Evolutionary conservation across 2,888 invertebrate species (phyloP), one percentile per base, ranked within the genome.

Genomic region (Apeira syringaria): DNA sequence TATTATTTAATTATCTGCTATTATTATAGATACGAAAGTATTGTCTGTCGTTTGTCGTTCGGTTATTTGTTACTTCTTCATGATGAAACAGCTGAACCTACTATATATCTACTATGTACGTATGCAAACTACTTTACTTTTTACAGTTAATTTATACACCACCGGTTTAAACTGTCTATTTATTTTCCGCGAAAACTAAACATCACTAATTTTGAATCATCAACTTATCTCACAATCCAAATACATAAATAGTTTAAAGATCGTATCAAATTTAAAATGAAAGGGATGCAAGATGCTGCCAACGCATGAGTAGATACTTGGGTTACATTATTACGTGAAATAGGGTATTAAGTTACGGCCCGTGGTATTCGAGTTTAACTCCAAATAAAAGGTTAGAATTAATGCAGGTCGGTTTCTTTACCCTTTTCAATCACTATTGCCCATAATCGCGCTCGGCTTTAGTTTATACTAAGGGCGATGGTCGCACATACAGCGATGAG

Each of bases 401-500:
- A 72, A 70, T 71, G 67, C 70, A 59, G 71, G 74, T 73, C 76
- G 76, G 75, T 71, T 69, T 61, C 68, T 76, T 76, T 85, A 79
- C 85, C 85, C 86, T 81, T 79, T 80, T 83, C 84, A 84, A 84
- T 81, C 83, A 82, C 83, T 87, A 84, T 85, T 85, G 85, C 85
- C 80, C 78, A 77, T 85, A 87, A 87, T 87, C 86, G 83, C 58
- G 74, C 58, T 64, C 71, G 80, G 80, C n/a, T 80, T 82, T 77
- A 71, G 74, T 79, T 76, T 74, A 79, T 75, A 69, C 72, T 73
- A 68, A 56, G 42, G 47, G 36, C 28, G 42, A 44, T 37, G 56
- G 56, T 50, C n/a, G 11, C 22, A 48, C 63, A 33, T 0, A 15
- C 1, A 55, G 62, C 60, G 62, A 24, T 4, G 6, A 51, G 55